Base-by-base conservation (phyloP, 2,797 vertebrate genomes). In the Aplochiton taeniatus region DNA sequence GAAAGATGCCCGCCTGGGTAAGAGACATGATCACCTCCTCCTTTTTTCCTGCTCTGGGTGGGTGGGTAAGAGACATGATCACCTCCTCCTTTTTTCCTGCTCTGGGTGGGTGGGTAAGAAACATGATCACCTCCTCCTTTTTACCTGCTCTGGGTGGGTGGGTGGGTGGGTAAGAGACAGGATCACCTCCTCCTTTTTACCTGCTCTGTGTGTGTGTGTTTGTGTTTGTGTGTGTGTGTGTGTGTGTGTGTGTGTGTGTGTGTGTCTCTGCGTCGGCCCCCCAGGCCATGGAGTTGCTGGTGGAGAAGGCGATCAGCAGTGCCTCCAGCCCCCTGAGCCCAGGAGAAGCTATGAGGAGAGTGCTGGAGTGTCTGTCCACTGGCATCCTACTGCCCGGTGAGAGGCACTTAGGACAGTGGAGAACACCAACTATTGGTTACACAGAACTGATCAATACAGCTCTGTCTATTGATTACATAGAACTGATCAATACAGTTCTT, bases 1-100 rank as follows among this genome's bases (percentile, higher is more conserved):
- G 84, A 9, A 91, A 92, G 74, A 88, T 96, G 82, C 92, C 94
- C 0, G 61, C 83, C 75, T 95, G 94, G 94, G 95, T 95, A 57
- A 90, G 50, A 14, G 19, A 18, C 45, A 9, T 0, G 17, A 11
- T 20, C 59, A 68, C 18, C 50, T 4, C 11, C 49, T 0, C 45
- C 7, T 71, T 0, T 49, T 53, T 16, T 18, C 56, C 45, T 18
- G 48, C 41, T 19, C 5, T 47, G 46, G 18, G 14, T 44, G 11
- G 5, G 18, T 16, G 10, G 48, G 12, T 48, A n/a, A n/a, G 50
- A 14, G 19, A 18, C 45, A 9, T 0, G 17, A 11, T 20, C 59
- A 68, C 18, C 50, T 4, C 11, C 49, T 0, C 45, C 7, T 71
- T 0, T 49, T 53, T 16, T 18, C 56, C 45, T 18, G 48, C 41